These are phyloP conservation scores for Drosophila prostipennis DNA, from an alignment of 2,888 invertebrate species.

Conservation along the genomic window DNA sequence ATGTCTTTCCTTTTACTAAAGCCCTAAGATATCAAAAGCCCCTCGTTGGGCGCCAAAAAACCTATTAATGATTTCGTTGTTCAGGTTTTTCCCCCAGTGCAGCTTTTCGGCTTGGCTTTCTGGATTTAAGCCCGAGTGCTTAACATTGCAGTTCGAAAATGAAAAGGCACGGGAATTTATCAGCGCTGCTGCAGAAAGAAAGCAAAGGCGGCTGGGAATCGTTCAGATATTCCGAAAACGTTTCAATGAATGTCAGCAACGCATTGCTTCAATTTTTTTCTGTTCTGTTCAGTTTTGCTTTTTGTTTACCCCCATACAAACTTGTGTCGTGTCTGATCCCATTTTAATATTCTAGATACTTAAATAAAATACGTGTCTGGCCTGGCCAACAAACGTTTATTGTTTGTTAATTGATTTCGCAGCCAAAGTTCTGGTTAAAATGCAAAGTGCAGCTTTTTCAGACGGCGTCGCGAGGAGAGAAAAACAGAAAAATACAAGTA, in stretches of 20 bases:
- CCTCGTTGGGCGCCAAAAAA: background rate
- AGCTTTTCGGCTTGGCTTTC: conserved; percentile 37
- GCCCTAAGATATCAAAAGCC: too few species aligned
- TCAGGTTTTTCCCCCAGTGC: conserved; percentile 4
- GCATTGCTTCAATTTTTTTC: conserved; percentile 76
- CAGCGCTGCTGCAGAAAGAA: conserved; percentile 46
- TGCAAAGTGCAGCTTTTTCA: conserved; percentile 73
- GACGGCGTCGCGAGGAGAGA: background rate
- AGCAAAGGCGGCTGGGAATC: conserved; percentile 45
- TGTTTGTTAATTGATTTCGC: conserved; percentile 82
- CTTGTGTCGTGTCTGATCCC: conserved; percentile 81
- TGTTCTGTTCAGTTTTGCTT: conserved; percentile 10
- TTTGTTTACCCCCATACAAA: conserved; percentile 6
- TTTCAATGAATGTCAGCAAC: conserved; percentile 78
- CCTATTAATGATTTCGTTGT: too few species aligned
- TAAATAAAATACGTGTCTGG: conserved; percentile 83
- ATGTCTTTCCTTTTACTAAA: background rate
- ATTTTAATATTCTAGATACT: conserved; percentile 85
- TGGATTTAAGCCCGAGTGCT: conserved; percentile 32
- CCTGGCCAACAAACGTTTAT: conserved; percentile 81
- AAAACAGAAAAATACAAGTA: background rate
- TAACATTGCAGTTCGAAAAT: conserved; percentile 39
- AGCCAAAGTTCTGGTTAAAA: conserved; percentile 70
- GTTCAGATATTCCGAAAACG: conserved; percentile 75
- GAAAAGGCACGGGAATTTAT: conserved; percentile 34